Evolutionary conservation across 2,888 invertebrate genomes (phyloP).

Genomic region (Epiblema foenella): DNA sequence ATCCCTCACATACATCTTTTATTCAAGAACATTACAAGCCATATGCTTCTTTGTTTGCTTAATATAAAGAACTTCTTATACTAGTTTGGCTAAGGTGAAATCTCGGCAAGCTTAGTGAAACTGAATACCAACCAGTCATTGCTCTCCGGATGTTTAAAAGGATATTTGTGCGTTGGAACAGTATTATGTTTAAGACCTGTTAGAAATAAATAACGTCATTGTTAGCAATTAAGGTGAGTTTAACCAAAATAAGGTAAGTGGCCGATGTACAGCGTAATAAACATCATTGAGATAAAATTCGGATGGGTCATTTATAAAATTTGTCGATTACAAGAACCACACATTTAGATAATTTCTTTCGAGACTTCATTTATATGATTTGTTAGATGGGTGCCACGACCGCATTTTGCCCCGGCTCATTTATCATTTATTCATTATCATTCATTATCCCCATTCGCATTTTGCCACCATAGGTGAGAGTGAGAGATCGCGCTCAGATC

Average conservation of each 20-base stretch:
- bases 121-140: background rate
- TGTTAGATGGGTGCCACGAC: too few relatives aligned
- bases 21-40: too few relatives aligned
- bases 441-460: too few relatives aligned
- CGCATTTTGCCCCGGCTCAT: too few relatives aligned
- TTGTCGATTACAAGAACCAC: background rate
- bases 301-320: background rate
- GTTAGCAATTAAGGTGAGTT: slow-evolving; percentile 26
- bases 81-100: too few relatives aligned
- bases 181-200: background rate
- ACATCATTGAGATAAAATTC: slow-evolving; percentile 3
- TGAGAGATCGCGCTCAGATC: too few relatives aligned
- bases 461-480: too few relatives aligned
- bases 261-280: slow-evolving; percentile 7
- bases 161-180: background rate
- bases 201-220: background rate
- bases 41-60: too few relatives aligned
- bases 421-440: too few relatives aligned
- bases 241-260: slow-evolving; percentile 25
- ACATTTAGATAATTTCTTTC: background rate
- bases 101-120: background rate
- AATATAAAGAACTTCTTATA: too few relatives aligned
- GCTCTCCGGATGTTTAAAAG: background rate
- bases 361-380: too few relatives aligned
- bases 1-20: too few relatives aligned